Percentiles rank a stretch among this genome's conserved stretches.
These are phyloP conservation scores for Zaprionus camerounensis DNA, from an alignment of 1,140 invertebrate species.

Conservation along the genomic window DNA sequence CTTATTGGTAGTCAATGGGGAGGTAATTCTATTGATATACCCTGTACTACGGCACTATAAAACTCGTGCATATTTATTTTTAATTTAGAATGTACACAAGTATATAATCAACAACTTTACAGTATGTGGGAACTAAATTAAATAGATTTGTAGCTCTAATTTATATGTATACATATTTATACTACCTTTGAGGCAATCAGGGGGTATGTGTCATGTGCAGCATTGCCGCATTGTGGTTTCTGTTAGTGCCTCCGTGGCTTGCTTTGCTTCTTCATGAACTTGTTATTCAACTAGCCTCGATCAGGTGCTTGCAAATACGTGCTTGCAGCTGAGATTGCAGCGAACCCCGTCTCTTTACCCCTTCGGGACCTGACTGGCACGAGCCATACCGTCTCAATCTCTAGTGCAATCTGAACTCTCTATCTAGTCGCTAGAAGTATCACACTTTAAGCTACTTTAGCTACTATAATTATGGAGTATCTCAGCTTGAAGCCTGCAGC, in stretches of 20 bases:
- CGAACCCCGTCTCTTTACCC: neutral
- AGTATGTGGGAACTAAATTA: too few relatives aligned
- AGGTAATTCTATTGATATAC: too few relatives aligned
- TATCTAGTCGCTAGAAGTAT: constrained; percentile 7
- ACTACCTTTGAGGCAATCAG: neutral
- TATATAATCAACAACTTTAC: too few relatives aligned
- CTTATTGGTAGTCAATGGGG: too few relatives aligned
- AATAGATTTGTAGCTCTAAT: too few relatives aligned
- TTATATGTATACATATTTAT: too few relatives aligned
- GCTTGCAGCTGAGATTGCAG: constrained; percentile 21
- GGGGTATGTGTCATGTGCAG: neutral
- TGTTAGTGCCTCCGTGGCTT: neutral
- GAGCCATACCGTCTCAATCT: neutral
- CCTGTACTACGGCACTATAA: too few relatives aligned
- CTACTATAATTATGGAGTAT: constrained; percentile 47
- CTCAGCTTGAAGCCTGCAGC: neutral
- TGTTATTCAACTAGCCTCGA: constrained; percentile 20
- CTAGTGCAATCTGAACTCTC: neutral
- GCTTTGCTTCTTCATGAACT: neutral
- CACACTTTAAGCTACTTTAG: constrained; percentile 28
- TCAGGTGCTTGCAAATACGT: constrained; percentile 38
- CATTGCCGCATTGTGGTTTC: neutral
- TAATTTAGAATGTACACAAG: too few relatives aligned
- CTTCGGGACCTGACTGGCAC: too few relatives aligned
- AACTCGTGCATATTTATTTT: too few relatives aligned